Conservation (phyloP, 1,140 invertebrate genomes). For the Brachionus plicatilis region DNA sequence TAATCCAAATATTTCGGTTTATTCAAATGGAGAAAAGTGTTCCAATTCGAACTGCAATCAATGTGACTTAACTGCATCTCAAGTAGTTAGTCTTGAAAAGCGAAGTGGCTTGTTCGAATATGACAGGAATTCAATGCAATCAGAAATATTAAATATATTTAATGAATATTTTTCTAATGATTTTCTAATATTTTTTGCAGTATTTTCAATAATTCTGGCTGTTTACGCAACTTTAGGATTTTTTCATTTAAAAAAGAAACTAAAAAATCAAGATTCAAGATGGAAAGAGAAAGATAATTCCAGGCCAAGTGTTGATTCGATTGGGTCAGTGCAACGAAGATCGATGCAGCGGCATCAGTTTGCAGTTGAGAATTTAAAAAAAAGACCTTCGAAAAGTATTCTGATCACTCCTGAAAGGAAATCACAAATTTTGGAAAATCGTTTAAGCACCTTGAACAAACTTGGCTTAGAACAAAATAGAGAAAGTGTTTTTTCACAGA, state of each 20-base stretch:
- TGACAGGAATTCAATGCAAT: not conserved
- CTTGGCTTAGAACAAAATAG: not conserved
- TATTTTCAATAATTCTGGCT: not conserved
- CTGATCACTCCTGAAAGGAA: not conserved
- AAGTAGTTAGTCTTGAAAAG: not conserved
- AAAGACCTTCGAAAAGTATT: constrained; percentile 24
- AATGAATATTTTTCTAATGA: not conserved
- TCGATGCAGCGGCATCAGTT: not conserved
- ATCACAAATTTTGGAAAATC: not conserved
- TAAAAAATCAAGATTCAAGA: not conserved
- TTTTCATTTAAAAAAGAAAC: not conserved
- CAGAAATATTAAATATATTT: not conserved
- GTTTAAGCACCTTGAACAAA: not conserved
- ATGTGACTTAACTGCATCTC: not conserved
- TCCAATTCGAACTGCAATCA: not conserved
- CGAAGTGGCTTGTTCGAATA: not conserved
- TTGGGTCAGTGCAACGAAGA: not conserved
- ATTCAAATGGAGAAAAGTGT: not conserved
- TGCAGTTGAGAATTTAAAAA: constrained; percentile 15
- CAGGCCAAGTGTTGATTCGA: not conserved
- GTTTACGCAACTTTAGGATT: not conserved
- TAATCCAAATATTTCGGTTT: not conserved
- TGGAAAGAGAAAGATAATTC: not conserved
- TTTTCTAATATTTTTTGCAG: not conserved
- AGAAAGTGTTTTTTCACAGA: not conserved